phyloP scores from a whole-genome alignment of 2,888 invertebrate species.

The Archaeoteleia sp. region DNA sequence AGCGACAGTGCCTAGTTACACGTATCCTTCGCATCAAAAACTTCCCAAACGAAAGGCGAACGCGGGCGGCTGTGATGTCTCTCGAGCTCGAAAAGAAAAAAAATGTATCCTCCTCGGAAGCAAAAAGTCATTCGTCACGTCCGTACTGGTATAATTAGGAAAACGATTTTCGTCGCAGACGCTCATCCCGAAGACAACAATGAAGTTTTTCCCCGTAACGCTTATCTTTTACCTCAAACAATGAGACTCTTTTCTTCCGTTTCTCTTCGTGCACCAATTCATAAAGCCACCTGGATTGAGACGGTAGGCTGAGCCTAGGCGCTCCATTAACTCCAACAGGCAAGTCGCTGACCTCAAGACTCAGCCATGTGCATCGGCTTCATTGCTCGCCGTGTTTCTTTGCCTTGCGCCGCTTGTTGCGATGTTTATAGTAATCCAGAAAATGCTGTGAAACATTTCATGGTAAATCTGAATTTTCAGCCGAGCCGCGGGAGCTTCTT shows the following conservation, averaged over 20 bases:
- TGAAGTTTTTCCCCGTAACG: constrained; percentile 39
- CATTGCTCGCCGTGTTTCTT: constrained; percentile 61
- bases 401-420: constrained; percentile 59
- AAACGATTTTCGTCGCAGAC: constrained; percentile 28
- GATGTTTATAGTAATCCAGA: constrained; percentile 67
- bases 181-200: constrained; percentile 39
- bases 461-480: constrained; percentile 34
- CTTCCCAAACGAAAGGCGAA: too few relatives aligned
- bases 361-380: constrained; percentile 73
- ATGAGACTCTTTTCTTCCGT: constrained; percentile 50
- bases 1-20: constrained; percentile 1
- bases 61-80: too few relatives aligned
- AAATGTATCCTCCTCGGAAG: too few relatives aligned
- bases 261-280: constrained; percentile 70
- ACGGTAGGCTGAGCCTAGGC: constrained; percentile 67
- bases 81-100: too few relatives aligned
- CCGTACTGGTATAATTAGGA: constrained; percentile 16
- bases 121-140: too few relatives aligned
- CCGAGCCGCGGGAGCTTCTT: constrained; percentile 30
- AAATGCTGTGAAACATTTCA: constrained; percentile 52
- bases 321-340: constrained; percentile 73
- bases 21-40: too few relatives aligned
- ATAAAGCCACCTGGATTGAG: constrained; percentile 64
- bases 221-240: constrained; percentile 46
- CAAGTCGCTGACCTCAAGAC: constrained; percentile 74